Conservation (phyloP, 2,797 vertebrate species). For the Cygnus olor region DNA sequence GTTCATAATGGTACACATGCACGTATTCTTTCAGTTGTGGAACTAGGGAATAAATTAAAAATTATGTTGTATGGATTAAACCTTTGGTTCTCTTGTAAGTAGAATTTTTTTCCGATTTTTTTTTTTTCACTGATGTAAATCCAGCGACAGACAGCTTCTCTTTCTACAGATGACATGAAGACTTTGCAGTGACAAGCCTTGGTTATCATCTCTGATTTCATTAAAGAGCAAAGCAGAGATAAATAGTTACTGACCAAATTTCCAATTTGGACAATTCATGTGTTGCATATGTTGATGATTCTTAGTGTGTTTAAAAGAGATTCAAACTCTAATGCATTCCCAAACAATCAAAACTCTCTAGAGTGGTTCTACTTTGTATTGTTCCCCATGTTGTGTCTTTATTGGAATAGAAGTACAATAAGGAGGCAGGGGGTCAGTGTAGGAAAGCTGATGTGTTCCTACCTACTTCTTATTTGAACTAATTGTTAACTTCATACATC, state of each 20-base stretch:
- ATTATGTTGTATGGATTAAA: background rate
- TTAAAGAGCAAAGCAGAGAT: background rate
- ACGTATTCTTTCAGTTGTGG: background rate
- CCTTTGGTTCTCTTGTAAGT: background rate
- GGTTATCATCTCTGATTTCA: background rate
- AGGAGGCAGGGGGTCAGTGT: background rate
- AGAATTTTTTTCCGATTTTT: background rate
- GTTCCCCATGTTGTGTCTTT: background rate
- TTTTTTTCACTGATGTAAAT: background rate
- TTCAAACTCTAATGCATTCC: background rate
- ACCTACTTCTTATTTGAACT: background rate
- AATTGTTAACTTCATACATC: background rate
- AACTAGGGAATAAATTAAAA: background rate
- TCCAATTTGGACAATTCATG: background rate
- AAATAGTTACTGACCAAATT: background rate
- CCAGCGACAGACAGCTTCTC: background rate
- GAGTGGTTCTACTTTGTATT: background rate
- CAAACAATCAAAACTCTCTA: background rate
- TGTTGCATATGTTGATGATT: background rate
- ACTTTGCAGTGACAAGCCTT: background rate
- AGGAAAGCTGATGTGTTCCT: background rate
- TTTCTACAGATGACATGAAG: background rate
- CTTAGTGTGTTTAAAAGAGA: background rate
- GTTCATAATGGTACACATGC: background rate
- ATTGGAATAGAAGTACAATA: background rate